Base-by-base conservation (phyloP, 2,888 invertebrate species). In the Parnassius orleans region DNA sequence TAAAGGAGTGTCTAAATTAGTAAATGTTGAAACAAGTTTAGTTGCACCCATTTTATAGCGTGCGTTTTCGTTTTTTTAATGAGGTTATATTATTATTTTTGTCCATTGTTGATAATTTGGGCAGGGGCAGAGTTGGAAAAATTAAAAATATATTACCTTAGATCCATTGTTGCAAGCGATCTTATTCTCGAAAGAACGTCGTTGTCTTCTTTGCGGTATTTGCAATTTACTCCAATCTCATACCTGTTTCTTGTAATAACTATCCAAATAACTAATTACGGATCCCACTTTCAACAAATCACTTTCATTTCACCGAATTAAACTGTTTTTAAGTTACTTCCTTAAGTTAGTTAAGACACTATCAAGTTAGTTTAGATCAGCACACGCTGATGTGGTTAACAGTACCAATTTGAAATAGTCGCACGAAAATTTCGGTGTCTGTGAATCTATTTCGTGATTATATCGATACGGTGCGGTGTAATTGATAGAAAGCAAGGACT, bases 401-500 rank as follows among this genome's bases (percentile, higher is more conserved):
- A 43, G 5, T 19, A 3, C 14, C 2, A 0, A 19, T 10, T 15
- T n/a, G 33, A 1, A 43, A 19, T 2, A 53, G 41, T 51, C 42
- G 53, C 53, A 14, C 15, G 53, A 42, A 14, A 42, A 19, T 41
- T 53, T 42, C 15, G 15, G 14, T 14, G 14, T 59, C 1, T 33
- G n/a, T 9, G 46, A 1, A n/a, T 24, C 48, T 51, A 48, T 53
- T 53, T 64, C 46, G 42, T 60, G 52, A 46, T 61, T 57, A 51
- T 53, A 47, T 59, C 63, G 51, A 64, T 61, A 61, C 60, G 63
- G 65, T 79, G 7, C 60, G 63, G 65, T 79, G 7, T 33, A 33
- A 7, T 78, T 73, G 77, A 78, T 87, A 87, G 89, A 90, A 90
- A 90, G 87, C 81, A 73, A 73, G 70, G 70, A 71, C 77, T 77